Percentiles rank a stretch among this genome's conserved stretches.
Evolutionary conservation across 2,888 invertebrate species (phyloP).

Genomic region (Osmoderma eremita): DNA sequence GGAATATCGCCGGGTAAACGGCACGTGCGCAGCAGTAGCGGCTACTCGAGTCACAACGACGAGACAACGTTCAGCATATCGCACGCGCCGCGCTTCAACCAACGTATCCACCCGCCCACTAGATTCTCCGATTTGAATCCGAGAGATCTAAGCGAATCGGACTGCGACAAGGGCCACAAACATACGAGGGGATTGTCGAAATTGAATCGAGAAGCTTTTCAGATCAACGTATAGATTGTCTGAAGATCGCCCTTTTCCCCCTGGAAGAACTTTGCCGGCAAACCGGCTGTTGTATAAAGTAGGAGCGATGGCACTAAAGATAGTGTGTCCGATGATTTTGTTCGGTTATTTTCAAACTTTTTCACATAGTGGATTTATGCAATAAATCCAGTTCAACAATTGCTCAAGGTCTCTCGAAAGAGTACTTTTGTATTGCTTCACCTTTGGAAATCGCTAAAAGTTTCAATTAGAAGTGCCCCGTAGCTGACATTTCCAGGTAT

Average conservation of each 20-base stretch:
- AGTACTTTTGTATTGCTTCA: too few relatives aligned
- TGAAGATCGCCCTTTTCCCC: background rate
- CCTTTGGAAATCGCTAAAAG: too few relatives aligned
- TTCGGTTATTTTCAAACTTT: too few relatives aligned
- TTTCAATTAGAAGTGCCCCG: too few relatives aligned
- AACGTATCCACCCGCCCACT: slow-evolving; percentile 85
- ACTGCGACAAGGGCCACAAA: slow-evolving; percentile 63
- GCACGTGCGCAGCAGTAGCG: slow-evolving; percentile 81
- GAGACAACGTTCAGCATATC: slow-evolving; percentile 88
- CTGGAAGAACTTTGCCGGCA: too few relatives aligned
- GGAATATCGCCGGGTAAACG: slow-evolving; percentile 70
- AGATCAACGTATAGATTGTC: slow-evolving; percentile 79
- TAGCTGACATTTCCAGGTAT: too few relatives aligned
- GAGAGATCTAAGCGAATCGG: slow-evolving; percentile 63
- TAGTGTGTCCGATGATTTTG: too few relatives aligned
- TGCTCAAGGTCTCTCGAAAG: too few relatives aligned
- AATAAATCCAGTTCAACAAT: too few relatives aligned
- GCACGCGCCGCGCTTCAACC: slow-evolving; percentile 82
- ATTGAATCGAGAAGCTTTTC: slow-evolving; percentile 75
- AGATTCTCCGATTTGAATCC: slow-evolving; percentile 80
- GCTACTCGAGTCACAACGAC: slow-evolving; percentile 85
- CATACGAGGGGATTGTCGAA: slow-evolving; percentile 61
- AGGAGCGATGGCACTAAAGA: too few relatives aligned
- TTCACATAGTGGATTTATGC: too few relatives aligned
- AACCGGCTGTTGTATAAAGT: too few relatives aligned